Conservation (phyloP, 2,113 vertebrate genomes). For the Nymphicus hollandicus region DNA sequence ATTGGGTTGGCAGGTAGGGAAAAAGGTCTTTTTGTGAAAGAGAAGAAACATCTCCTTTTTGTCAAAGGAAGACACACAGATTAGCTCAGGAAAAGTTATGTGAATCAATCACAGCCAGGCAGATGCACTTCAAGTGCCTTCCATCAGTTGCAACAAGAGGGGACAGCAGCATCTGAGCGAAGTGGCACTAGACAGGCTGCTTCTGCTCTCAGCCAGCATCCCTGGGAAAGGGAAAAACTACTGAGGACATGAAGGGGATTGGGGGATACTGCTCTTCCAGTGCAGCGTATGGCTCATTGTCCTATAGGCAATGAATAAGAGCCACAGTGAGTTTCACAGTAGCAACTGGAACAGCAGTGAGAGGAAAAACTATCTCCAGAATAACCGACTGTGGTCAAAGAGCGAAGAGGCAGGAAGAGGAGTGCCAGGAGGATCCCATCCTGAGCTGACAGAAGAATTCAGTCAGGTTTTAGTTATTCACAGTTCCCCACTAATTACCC, state of each 20-base stretch:
- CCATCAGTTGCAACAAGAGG: background rate
- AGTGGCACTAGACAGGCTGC: background rate
- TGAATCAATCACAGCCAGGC: background rate
- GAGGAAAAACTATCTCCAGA: background rate
- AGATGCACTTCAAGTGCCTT: background rate
- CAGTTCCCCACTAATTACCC: background rate
- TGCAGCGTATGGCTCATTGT: background rate
- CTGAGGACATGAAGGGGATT: background rate
- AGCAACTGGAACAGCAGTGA: background rate
- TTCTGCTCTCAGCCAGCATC: background rate
- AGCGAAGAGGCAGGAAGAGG: background rate
- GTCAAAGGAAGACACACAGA: background rate
- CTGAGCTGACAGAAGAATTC: constrained; percentile 16
- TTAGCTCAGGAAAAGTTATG: background rate
- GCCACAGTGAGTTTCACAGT: background rate
- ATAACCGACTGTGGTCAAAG: background rate
- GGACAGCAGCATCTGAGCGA: background rate
- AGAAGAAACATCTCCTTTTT: background rate
- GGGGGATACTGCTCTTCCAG: background rate
- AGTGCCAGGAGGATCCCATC: constrained; percentile 33
- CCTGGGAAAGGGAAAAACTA: background rate
- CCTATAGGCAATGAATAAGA: background rate
- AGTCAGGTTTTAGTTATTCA: constrained; percentile 48
- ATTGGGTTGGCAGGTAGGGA: background rate
- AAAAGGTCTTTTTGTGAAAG: background rate